These are phyloP conservation scores for Bombylius major DNA, from an alignment of 2,888 invertebrate species.

Conservation along the genomic window DNA sequence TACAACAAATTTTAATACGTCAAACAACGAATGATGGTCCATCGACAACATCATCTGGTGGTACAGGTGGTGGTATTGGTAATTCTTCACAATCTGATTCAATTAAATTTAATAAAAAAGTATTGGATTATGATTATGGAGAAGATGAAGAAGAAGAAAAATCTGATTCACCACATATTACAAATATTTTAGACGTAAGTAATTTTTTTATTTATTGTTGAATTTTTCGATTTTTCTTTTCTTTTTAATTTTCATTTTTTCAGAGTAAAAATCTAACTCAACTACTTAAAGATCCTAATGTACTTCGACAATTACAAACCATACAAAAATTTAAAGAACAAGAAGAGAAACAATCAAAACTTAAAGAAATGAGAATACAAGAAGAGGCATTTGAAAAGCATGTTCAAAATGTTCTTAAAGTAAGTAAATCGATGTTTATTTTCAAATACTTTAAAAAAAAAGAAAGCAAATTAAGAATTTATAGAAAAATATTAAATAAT, in stretches of 20 bases:
- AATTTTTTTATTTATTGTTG: not conserved
- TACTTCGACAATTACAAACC: conserved; percentile 79
- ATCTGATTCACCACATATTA: conserved; percentile 20
- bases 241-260: not conserved
- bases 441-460: not conserved
- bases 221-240: conserved; percentile 2
- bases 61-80: conserved; percentile 1
- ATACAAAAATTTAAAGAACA: conserved; percentile 49
- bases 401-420: conserved; percentile 59
- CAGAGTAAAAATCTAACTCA: conserved; percentile 36
- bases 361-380: conserved; percentile 58
- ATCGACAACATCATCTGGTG: conserved; percentile 10
- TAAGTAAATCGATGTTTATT: conserved; percentile 26
- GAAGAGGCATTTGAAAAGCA: conserved; percentile 67
- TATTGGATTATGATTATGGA: conserved; percentile 83
- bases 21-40: conserved; percentile 21
- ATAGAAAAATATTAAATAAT: not conserved
- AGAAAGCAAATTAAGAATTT: too few species aligned
- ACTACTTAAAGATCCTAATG: conserved; percentile 67
- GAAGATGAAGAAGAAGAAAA: conserved; percentile 75
- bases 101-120: conserved; percentile 69
- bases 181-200: conserved; percentile 19
- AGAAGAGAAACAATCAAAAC: conserved; percentile 51
- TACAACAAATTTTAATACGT: conserved; percentile 45
- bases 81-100: conserved; percentile 23